Base-by-base conservation (phyloP, 2,113 vertebrate genomes). In the Chunga burmeisteri region DNA sequence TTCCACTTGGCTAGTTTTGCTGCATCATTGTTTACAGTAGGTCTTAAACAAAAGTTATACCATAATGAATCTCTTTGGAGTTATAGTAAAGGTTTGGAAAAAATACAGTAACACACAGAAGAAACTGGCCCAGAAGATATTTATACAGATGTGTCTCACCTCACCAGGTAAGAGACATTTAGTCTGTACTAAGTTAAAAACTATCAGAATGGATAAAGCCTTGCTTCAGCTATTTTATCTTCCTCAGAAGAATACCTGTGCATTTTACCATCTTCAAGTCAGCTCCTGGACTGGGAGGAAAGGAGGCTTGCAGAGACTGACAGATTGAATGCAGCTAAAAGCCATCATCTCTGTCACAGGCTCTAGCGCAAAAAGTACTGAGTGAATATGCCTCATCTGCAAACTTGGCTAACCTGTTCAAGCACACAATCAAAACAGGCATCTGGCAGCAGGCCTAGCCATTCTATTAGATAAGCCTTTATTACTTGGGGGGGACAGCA, bases 181-280 rank as follows among this genome's bases (percentile, higher is more conserved):
- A 80, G 42, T 52, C 77, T 63, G 47, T 56, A 65, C 29, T 42
- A 26, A 63, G 71, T 0, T 63, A 29, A 44, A 73, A 88, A 15
- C 66, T 92, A 70, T 93, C 89, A 93, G 89, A 49, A 42, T 27
- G 34, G 22, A 91, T 92, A 82, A 96, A 90, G 55, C 47, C 36
- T 82, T 72, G 63, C 88, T 79, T 81, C 86, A 87, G 74, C 56
- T 74, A 23, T 6, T 65, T 84, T 42, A 25, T 16, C 71, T 79
- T 42, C 36, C 67, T 49, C 59, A 23, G 12, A 66, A 40, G 66
- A 90, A 61, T 3, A 88, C n/a, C 47, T 38, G 17, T 61, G 71
- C 13, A 30, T 42, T 62, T 80, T 63, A 80, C 8, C 32, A 80
- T 6, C 36, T 74, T 79, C 73, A 65, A 62, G 50, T 27, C 82